These are phyloP conservation scores for Montipora capricornis DNA, from an alignment of 64 coral and sea anemone species.

Conservation along the genomic window DNA sequence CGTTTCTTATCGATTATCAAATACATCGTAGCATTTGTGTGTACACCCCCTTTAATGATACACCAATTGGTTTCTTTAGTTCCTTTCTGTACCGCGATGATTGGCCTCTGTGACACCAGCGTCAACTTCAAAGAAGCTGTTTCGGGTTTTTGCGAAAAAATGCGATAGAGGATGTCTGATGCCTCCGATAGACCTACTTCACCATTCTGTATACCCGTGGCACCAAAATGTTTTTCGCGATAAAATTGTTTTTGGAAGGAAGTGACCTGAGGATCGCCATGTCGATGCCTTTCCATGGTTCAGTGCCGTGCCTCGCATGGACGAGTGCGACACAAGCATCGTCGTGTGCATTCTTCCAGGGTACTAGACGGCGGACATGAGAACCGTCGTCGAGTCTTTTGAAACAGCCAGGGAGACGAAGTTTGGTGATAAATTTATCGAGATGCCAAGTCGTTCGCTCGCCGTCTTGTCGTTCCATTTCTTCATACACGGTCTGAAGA, in stretches of 20 bases:
- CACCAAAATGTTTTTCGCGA: no score
- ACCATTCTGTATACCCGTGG: no score
- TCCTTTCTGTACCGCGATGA: background rate
- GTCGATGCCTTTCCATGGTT: background rate
- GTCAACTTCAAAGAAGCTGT: background rate
- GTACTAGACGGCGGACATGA: background rate
- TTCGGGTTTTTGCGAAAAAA: background rate
- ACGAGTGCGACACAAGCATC: no score
- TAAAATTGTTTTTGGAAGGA: background rate
- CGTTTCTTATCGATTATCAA: background rate
- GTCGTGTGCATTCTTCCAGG: no score
- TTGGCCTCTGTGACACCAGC: background rate
- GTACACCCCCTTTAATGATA: background rate
- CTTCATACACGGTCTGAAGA: background rate
- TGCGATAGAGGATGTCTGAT: background rate
- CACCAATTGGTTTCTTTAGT: background rate
- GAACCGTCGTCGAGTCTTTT: background rate
- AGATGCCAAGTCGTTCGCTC: background rate
- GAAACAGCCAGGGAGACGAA: background rate
- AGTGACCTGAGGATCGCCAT: background rate
- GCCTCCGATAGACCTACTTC: background rate
- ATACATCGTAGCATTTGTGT: background rate
- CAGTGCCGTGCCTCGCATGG: background rate
- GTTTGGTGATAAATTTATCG: slow-evolving; percentile 2
- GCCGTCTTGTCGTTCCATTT: background rate